Evolutionary conservation across 2,797 vertebrate species (phyloP).

Genomic region (Lagocephalus sceleratus): DNA sequence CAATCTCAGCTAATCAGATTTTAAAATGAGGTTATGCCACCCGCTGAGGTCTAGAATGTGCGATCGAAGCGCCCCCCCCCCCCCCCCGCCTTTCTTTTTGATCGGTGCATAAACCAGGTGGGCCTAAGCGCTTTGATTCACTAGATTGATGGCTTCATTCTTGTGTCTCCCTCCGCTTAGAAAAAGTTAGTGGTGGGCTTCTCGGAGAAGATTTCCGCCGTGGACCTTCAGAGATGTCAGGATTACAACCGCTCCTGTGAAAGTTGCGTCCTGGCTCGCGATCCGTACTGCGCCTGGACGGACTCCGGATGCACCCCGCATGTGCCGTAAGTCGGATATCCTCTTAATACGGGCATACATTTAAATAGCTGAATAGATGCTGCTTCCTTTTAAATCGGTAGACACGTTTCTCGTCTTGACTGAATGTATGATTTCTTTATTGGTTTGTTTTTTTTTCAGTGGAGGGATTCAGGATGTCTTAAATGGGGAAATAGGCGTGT

Average conservation of each 20-base stretch:
- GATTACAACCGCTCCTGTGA: conserved; percentile 67
- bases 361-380: too few species aligned
- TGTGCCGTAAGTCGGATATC: conserved; percentile 45
- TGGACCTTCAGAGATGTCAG: conserved; percentile 74
- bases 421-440: not conserved
- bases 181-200: conserved; percentile 74
- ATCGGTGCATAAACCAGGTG: too few species aligned
- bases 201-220: conserved; percentile 56
- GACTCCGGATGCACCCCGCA: conserved; percentile 56
- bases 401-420: not conserved
- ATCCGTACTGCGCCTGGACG: conserved; percentile 80
- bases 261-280: conserved; percentile 75
- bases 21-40: too few species aligned
- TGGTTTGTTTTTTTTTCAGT: conserved; percentile 51
- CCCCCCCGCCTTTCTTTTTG: too few species aligned
- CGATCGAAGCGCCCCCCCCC: too few species aligned
- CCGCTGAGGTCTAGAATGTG: too few species aligned
- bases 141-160: not conserved
- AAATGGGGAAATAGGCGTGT: conserved; percentile 56
- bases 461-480: conserved; percentile 70
- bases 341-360: not conserved
- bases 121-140: too few species aligned
- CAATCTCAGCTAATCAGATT: too few species aligned
- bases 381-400: too few species aligned
- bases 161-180: conserved; percentile 44